Percentiles rank a stretch among this genome's conserved stretches.
Conservation (phyloP, 1,140 invertebrate genomes). For the Pseudomyrmex sp. region DNA sequence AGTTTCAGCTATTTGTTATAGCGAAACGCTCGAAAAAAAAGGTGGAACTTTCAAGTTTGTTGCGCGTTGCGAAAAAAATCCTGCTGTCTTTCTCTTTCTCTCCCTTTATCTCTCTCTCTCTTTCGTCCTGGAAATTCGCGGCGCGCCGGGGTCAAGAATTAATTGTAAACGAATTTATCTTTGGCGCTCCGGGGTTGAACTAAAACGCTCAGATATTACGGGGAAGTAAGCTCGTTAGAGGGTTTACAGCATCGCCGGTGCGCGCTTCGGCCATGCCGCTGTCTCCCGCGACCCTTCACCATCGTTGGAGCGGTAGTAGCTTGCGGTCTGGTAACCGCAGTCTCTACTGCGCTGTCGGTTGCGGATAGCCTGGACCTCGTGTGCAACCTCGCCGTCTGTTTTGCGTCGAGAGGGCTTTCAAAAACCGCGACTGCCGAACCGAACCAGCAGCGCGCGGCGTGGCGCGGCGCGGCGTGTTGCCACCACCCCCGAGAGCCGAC, state of each 20-base stretch:
- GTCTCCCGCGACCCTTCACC: slow-evolving; percentile 59
- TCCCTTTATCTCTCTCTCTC: too few species aligned
- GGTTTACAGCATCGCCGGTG: slow-evolving; percentile 78
- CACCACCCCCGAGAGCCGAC: slow-evolving; percentile 65
- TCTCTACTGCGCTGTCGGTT: slow-evolving; percentile 81
- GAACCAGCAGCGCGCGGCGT: slow-evolving; percentile 56
- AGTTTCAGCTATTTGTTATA: background rate
- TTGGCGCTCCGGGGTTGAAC: slow-evolving; percentile 77
- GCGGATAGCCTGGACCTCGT: slow-evolving; percentile 76
- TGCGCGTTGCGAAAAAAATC: slow-evolving; percentile 12
- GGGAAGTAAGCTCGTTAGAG: slow-evolving; percentile 83
- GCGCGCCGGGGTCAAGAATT: slow-evolving; percentile 70
- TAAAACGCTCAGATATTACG: slow-evolving; percentile 82
- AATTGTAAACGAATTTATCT: slow-evolving; percentile 83
- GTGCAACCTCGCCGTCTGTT: slow-evolving; percentile 78
- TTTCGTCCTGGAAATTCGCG: slow-evolving; percentile 51
- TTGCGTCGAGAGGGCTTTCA: slow-evolving; percentile 78
- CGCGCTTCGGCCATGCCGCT: slow-evolving; percentile 35
- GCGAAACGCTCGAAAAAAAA: background rate
- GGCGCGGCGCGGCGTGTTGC: slow-evolving; percentile 22
- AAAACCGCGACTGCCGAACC: slow-evolving; percentile 80
- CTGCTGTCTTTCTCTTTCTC: background rate
- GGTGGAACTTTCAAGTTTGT: slow-evolving; percentile 1
- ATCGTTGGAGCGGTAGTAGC: slow-evolving; percentile 76
- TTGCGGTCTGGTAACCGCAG: slow-evolving; percentile 82